Conservation (phyloP, 2,113 vertebrate species). For the Oreochromis spilurus region DNA sequence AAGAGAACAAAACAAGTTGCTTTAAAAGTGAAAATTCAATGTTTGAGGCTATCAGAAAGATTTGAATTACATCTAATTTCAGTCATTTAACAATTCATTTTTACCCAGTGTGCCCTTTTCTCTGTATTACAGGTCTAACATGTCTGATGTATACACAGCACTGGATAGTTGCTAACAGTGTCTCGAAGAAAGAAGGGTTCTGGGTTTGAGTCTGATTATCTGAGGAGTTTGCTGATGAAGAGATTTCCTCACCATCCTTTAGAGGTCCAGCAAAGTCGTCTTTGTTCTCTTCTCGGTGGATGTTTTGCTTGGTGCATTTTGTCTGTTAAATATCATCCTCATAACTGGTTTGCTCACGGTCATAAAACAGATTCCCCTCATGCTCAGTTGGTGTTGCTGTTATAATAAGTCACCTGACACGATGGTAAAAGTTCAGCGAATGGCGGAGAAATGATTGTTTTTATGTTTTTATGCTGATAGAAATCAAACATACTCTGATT, state of each 20-base stretch:
- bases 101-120: neutral
- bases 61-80: neutral
- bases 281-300: neutral
- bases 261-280: neutral
- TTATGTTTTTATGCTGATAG: neutral
- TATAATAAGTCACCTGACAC: neutral
- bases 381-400: neutral
- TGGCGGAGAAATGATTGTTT: neutral
- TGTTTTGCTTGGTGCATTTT: accelerated
- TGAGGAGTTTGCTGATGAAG: neutral
- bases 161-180: neutral
- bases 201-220: neutral
- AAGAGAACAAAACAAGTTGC: neutral
- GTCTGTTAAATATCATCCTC: neutral
- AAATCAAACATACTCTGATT: neutral
- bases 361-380: neutral
- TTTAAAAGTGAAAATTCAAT: neutral
- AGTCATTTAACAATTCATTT: neutral
- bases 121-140: neutral
- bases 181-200: accelerated
- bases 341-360: neutral
- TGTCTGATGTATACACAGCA: neutral
- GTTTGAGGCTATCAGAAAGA: neutral
- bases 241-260: neutral
- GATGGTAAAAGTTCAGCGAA: neutral